Evolutionary conservation across 2,113 vertebrate species (phyloP).

Genomic region (Tichodroma muraria): DNA sequence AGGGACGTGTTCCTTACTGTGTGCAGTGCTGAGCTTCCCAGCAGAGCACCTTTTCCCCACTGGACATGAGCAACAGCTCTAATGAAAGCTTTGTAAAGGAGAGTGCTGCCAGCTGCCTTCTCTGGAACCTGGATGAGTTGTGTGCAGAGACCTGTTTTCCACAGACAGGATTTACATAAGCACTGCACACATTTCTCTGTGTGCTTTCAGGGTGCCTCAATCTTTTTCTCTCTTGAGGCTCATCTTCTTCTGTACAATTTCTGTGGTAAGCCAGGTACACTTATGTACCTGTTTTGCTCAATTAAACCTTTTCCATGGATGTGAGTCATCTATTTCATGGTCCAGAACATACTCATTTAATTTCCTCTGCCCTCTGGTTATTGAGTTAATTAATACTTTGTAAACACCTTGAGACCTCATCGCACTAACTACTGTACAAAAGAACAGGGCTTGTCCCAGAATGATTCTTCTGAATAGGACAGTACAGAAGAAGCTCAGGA

Average conservation of each 20-base stretch:
- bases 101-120: not conserved
- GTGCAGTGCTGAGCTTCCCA: not conserved
- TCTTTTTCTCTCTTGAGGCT: not conserved
- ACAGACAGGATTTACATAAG: not conserved
- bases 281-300: constrained; percentile 27
- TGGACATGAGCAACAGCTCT: not conserved
- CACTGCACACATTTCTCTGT: not conserved
- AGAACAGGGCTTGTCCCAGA: not conserved
- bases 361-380: constrained; percentile 39
- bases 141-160: not conserved
- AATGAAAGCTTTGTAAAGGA: not conserved
- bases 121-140: not conserved
- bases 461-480: not conserved
- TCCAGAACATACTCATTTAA: constrained; percentile 21
- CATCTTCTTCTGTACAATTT: not conserved
- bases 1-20: not conserved
- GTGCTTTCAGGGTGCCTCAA: not conserved
- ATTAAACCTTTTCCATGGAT: constrained; percentile 10
- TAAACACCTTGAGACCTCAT: not conserved
- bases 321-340: constrained; percentile 35
- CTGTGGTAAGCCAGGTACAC: not conserved
- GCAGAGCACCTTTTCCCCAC: not conserved
- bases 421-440: not conserved
- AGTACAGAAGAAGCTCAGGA: not conserved
- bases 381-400: constrained; percentile 39